These are phyloP conservation scores for Lobophora halterata DNA, from an alignment of 2,888 invertebrate genomes.

Conservation along the genomic window DNA sequence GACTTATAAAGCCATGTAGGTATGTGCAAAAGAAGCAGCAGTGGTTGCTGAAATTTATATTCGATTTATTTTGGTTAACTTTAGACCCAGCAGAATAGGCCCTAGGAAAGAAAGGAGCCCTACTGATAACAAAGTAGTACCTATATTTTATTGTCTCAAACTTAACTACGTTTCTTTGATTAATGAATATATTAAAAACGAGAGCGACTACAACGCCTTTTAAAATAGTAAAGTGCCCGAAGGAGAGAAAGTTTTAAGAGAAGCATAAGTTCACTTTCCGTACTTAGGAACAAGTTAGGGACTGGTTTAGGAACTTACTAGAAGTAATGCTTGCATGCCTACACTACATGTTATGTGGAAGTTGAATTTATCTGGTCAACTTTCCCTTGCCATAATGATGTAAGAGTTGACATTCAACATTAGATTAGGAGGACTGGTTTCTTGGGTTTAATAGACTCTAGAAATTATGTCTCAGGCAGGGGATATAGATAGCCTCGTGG, in stretches of 20 bases:
- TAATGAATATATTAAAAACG: too few species aligned
- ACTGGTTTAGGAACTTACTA: constrained; percentile 53
- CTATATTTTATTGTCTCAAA: too few species aligned
- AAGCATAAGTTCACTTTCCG: constrained; percentile 69
- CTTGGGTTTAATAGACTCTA: constrained; percentile 10
- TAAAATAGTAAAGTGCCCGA: constrained; percentile 10
- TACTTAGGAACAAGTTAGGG: constrained; percentile 36
- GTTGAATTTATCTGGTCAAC: constrained; percentile 32
- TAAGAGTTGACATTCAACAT: constrained; percentile 22
- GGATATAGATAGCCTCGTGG: constrained; percentile 6
- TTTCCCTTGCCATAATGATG: constrained; percentile 27
- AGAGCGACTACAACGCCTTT: too few species aligned
- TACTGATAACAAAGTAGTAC: too few species aligned
- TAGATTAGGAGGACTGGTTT: constrained; percentile 15
- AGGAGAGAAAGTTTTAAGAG: constrained; percentile 64
- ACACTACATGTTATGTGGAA: constrained; percentile 21
- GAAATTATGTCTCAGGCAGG: constrained; percentile 5
- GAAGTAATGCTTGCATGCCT: constrained; percentile 26
- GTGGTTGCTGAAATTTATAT: too few species aligned
- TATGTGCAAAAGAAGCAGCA: too few species aligned
- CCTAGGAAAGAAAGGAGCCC: too few species aligned
- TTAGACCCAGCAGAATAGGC: too few species aligned
- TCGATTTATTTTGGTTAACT: too few species aligned
- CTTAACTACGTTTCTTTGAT: too few species aligned
- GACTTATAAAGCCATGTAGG: too few species aligned